Conservation (phyloP, 1,140 invertebrate species). For the Drosophila funebris region DNA sequence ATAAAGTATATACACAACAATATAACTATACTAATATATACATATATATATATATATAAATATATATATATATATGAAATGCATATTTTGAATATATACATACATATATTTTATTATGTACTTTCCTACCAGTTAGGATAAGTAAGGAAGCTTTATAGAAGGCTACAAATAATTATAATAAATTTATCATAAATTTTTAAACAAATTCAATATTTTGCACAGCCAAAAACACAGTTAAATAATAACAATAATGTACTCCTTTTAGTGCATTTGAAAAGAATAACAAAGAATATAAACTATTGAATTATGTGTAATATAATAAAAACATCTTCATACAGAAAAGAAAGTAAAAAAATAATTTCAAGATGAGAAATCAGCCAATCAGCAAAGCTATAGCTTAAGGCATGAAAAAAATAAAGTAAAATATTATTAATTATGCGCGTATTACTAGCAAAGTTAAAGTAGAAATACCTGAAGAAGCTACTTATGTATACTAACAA, state of each 20-base stretch:
- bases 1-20: constrained; percentile 28
- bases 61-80: constrained; percentile 9
- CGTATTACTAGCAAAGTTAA: constrained; percentile 53
- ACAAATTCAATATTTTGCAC: background rate
- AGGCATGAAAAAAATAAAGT: constrained; percentile 27
- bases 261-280: constrained; percentile 27
- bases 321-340: too few relatives aligned
- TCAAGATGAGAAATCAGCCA: constrained; percentile 12
- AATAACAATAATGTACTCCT: constrained; percentile 8
- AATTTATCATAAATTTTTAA: constrained; percentile 7
- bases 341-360: background rate
- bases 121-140: constrained; percentile 45
- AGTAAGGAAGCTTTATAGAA: constrained; percentile 1
- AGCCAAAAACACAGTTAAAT: background rate
- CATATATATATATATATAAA: constrained; percentile 16
- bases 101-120: constrained; percentile 66
- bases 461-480: constrained; percentile 63
- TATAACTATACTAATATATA: constrained; percentile 4
- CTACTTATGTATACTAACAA: constrained; percentile 49
- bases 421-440: constrained; percentile 41
- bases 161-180: background rate
- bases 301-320: background rate
- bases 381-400: constrained; percentile 48
- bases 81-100: constrained; percentile 36
- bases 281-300: constrained; percentile 3